Base-by-base conservation (phyloP, 2,113 vertebrate species). In the Podilymbus podiceps region DNA sequence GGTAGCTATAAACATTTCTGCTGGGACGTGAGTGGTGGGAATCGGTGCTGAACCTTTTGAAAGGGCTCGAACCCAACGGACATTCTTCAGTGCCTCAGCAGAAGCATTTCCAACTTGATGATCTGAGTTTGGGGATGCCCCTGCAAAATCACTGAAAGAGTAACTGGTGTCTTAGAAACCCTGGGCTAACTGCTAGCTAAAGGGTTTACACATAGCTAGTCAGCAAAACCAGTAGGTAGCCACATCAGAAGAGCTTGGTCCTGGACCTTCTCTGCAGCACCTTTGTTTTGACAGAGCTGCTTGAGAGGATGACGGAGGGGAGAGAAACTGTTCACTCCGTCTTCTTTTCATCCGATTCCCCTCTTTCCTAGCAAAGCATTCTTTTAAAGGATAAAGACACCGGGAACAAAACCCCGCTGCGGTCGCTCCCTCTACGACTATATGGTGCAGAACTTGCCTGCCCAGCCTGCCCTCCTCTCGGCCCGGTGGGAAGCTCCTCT, bases 11-110 rank as follows among this genome's bases (percentile, higher is more conserved):
- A 86, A 69, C 1, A 2, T 38, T 59, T 40, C 64, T 78, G 28
- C 35, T 71, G 2, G 0, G 46, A 46, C 12, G 6, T 0, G 1
- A 63, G 44, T 0, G 5, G 21, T 35, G 3, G 40, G 75, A 94
- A 74, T 15, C 20, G 28, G 23, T 17, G 6, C 71, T 35, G 10
- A 92, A 28, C 7, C n/a, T 74, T 85, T 47, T 22, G 15, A n/a
- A 80, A 90, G 22, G 35, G 5, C 58, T 76, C n/a, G 58, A 27
- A 31, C 20, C 30, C 4, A 2, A 27, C 3, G 59, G 56, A 16
- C 13, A 5, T 35, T n/a, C 0, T 0, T 15, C 71, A 60, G 16
- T 44, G 23, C 33, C 40, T 82, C 82, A 64, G 21, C 5, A 76
- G 56, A 33, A 52, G 14, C 49, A 46, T 40, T 95, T 71, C 84